Base-by-base conservation (phyloP, 2,888 invertebrate genomes). In the Tanaodytes sp. region DNA sequence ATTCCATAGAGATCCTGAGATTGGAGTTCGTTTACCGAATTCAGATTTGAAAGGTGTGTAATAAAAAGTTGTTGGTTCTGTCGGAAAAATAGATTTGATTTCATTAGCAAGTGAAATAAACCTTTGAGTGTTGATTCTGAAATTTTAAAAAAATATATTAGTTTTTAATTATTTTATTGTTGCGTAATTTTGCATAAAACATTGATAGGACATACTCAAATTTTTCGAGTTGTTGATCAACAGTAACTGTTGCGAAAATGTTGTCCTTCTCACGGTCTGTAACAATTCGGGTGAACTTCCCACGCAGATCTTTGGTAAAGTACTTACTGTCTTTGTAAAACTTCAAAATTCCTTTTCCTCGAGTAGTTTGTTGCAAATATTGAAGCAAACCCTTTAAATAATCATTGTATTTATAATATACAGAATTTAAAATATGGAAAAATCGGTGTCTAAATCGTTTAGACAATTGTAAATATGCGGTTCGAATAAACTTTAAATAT, bases 11-110 rank as follows among this genome's bases (percentile, higher is more conserved):
- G 16, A 14, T 39, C 39, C 39, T 39, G 15, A 14, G 14, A 15
- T 39, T 11, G 39, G 6, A 15, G 12, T 12, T 39, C 39, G 14
- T 39, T 15, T 14, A 6, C 16, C 16, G 4, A 15, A 3, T 14
- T 39, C 39, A 39, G 16, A 14, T 39, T 15, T 14, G 39, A 39
- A 39, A n/a, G 39, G 39, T 9, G 39, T 39, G 16, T 39, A 39
- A 39, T 39, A 39, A 39, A 39, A 14, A 5, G 15, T 16, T 16
- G 15, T 14, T 6, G 2, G 39, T 39, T 15, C 39, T 39, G 39
- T 39, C 4, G 39, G 39, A 11, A 39, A 39, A 15, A 39, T 39
- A 2, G 39, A 15, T 39, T 39, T 15, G 2, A 39, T 39, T 5
- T 33, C 33, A 33, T 33, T 33, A n/a, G 33, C 33, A 3, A 33